Evolutionary conservation across 2,888 invertebrate genomes (phyloP).

Genomic region (Lasioglossum calceatum): DNA sequence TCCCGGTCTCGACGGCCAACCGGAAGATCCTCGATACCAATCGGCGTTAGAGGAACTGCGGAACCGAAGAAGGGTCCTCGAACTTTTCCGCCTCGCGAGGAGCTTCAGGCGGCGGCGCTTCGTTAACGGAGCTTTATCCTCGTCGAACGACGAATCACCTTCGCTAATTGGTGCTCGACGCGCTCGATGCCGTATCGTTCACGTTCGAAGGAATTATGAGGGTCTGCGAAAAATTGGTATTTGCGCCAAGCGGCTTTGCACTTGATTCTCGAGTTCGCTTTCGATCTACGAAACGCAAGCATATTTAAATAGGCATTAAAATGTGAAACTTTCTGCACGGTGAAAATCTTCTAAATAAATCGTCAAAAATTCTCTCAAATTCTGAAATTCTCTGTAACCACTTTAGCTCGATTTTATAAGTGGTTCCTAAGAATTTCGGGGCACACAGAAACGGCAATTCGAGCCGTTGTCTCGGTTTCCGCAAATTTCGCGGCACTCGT

Average conservation of each 20-base stretch:
- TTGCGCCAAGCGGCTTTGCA: not conserved
- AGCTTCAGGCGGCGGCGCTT: not conserved
- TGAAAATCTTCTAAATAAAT: not conserved
- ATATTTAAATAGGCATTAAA: not conserved
- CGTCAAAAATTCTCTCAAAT: not conserved
- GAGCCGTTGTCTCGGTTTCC: not conserved
- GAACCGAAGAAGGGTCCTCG: not conserved
- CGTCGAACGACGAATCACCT: not conserved
- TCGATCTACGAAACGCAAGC: too few relatives aligned
- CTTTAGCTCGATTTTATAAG: too few relatives aligned
- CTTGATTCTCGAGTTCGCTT: not conserved
- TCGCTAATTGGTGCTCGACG: not conserved
- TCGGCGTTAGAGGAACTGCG: not conserved
- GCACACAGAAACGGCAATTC: not conserved
- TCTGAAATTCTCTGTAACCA: not conserved
- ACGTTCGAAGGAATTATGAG: not conserved
- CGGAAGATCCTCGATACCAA: not conserved
- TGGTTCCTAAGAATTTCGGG: too few relatives aligned
- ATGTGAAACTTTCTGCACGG: too few relatives aligned
- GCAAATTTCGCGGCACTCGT: not conserved
- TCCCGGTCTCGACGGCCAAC: not conserved
- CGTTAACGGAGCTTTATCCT: slow-evolving; percentile 2
- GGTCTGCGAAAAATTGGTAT: not conserved
- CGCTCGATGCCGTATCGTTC: not conserved
- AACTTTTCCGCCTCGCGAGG: not conserved